Conservation (phyloP, 2,113 vertebrate species). For the Chloropsis hardwickii region DNA sequence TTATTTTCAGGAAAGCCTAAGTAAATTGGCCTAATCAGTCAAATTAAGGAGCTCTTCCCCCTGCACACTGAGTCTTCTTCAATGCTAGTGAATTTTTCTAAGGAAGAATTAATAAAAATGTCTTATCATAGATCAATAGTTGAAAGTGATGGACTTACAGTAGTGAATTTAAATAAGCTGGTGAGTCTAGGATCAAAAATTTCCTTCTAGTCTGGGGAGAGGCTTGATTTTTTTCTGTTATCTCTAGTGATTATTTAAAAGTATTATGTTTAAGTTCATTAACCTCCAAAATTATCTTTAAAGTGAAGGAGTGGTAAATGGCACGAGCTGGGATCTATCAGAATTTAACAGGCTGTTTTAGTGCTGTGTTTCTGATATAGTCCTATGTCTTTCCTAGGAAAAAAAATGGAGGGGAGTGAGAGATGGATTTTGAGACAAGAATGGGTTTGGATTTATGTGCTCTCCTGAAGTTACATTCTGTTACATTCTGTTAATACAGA, state of each 20-base stretch:
- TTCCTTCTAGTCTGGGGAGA: slow-evolving; percentile 20
- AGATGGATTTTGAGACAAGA: neutral
- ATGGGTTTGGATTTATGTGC: neutral
- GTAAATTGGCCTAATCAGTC: slow-evolving; percentile 58
- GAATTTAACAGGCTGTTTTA: neutral
- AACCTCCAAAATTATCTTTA: slow-evolving; percentile 64
- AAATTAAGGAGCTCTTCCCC: slow-evolving; percentile 43
- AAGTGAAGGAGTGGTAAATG: slow-evolving; percentile 33
- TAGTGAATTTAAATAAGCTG: slow-evolving; percentile 63
- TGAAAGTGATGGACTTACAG: slow-evolving; percentile 63
- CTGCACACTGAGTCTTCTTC: slow-evolving; percentile 20
- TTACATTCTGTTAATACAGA: slow-evolving; percentile 3
- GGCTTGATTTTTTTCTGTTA: slow-evolving; percentile 52
- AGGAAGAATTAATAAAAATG: slow-evolving; percentile 69
- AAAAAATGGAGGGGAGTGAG: neutral
- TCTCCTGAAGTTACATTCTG: slow-evolving; percentile 22
- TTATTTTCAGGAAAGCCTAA: slow-evolving; percentile 14
- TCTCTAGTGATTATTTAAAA: slow-evolving; percentile 66
- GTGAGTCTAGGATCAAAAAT: slow-evolving; percentile 51
- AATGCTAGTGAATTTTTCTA: slow-evolving; percentile 52
- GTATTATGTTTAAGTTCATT: slow-evolving; percentile 61
- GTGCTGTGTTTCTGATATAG: neutral
- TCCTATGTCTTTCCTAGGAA: neutral
- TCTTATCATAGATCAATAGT: slow-evolving; percentile 69
- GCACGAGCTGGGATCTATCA: neutral